Evolutionary conservation across 2,888 invertebrate genomes (phyloP).

Genomic region (Ophion ventricosus): DNA sequence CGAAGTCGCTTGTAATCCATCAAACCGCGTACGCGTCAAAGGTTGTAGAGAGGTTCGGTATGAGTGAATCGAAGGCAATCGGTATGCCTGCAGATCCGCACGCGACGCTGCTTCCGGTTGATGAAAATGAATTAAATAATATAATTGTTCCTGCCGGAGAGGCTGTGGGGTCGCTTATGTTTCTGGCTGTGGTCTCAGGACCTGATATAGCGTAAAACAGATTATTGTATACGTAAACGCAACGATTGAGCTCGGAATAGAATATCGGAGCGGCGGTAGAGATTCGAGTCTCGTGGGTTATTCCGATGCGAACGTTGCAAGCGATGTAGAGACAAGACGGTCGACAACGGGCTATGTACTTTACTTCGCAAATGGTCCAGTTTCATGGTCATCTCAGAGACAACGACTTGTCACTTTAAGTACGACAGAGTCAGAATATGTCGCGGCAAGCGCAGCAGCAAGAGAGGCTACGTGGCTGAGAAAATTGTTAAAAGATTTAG

Average conservation of each 20-base stretch:
- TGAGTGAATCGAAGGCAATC: constrained; percentile 43
- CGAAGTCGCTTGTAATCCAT: constrained; percentile 37
- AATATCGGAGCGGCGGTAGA: constrained; percentile 1
- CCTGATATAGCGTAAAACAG: constrained; percentile 70
- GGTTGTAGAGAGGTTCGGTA: constrained; percentile 40
- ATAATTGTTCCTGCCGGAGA: constrained; percentile 4
- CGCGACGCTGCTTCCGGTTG: background rate
- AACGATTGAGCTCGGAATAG: constrained; percentile 7
- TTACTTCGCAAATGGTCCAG: background rate
- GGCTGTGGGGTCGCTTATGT: constrained; percentile 16
- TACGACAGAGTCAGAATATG: too few relatives aligned
- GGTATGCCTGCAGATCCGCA: constrained; percentile 34
- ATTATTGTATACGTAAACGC: constrained; percentile 74
- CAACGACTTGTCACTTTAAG: too few relatives aligned
- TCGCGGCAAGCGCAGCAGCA: too few relatives aligned
- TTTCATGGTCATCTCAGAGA: too few relatives aligned
- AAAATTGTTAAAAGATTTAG: too few relatives aligned
- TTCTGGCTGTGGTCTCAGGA: constrained; percentile 20
- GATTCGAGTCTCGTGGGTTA: background rate
- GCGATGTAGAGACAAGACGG: background rate
- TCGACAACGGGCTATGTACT: background rate
- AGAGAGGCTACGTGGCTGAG: too few relatives aligned
- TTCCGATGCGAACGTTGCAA: background rate
- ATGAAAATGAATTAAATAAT: background rate
- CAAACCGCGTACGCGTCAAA: constrained; percentile 44